Evolutionary conservation across 2,797 vertebrate species (phyloP).

Genomic region (Hoplostethus atlanticus): DNA sequence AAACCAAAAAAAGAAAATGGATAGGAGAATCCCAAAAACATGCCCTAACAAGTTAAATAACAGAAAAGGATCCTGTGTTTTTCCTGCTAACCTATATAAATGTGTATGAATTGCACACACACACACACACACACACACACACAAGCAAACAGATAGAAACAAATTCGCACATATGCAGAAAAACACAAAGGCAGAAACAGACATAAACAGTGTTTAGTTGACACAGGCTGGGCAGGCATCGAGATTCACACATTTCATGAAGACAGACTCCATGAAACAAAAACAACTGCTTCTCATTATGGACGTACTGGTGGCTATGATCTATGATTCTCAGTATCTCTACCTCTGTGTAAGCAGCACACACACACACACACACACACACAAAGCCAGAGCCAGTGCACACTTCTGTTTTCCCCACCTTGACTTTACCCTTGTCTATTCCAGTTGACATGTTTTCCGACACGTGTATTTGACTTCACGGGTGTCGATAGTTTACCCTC

Average conservation of each 20-base stretch:
- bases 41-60: too few relatives aligned
- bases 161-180: background rate
- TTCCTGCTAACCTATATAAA: background rate
- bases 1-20: too few relatives aligned
- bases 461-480: slow-evolving; percentile 36
- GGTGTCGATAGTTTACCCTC: slow-evolving; percentile 35
- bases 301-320: slow-evolving; percentile 3
- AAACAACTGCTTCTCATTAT: slow-evolving; percentile 34
- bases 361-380: slow-evolving; percentile 4
- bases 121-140: background rate
- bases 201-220: slow-evolving; percentile 4
- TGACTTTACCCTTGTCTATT: slow-evolving; percentile 22
- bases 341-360: background rate
- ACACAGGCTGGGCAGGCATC: background rate
- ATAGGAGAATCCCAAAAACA: too few relatives aligned
- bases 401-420: background rate
- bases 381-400: background rate
- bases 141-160: background rate
- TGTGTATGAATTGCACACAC: background rate
- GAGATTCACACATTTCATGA: slow-evolving; percentile 3
- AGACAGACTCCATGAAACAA: slow-evolving; percentile 14
- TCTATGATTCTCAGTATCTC: slow-evolving; percentile 3
- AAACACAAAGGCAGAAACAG: background rate
- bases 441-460: slow-evolving; percentile 12
- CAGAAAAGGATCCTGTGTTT: too few relatives aligned